Conservation (phyloP, 1,140 invertebrate species). For the Coptotermes formosanus region DNA sequence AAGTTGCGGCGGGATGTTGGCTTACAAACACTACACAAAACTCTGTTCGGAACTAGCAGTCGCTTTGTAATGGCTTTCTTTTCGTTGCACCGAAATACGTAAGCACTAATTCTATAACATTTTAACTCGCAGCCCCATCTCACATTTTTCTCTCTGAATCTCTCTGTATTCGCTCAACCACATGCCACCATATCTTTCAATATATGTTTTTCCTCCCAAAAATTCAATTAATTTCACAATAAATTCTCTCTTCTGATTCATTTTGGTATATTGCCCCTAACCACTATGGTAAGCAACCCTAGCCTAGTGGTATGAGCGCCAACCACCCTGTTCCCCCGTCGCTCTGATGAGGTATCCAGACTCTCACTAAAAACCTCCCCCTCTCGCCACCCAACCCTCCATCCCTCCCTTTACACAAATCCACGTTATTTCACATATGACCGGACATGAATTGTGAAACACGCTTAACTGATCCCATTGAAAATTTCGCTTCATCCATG, state of each 20-base stretch:
- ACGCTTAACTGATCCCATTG: slow-evolving; percentile 46
- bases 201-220: slow-evolving; percentile 21
- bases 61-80: neutral
- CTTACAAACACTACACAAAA: neutral
- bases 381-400: slow-evolving; percentile 17
- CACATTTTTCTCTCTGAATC: neutral
- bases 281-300: slow-evolving; percentile 7
- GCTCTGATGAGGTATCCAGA: neutral
- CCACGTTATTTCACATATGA: slow-evolving; percentile 47
- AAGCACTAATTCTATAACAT: neutral
- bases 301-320: neutral
- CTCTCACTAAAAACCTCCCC: neutral
- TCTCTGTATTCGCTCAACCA: neutral
- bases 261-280: slow-evolving; percentile 10
- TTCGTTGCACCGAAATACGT: neutral
- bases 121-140: neutral
- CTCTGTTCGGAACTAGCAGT: neutral
- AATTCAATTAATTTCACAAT: slow-evolving; percentile 31
- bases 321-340: neutral
- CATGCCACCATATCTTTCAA: neutral
- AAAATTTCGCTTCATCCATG: slow-evolving; percentile 41
- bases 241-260: slow-evolving; percentile 8
- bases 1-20: neutral
- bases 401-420: slow-evolving; percentile 30
- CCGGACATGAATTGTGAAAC: slow-evolving; percentile 46